phyloP scores from a whole-genome alignment of 2,888 invertebrate genomes.

The Dolichopus griseipennis region DNA sequence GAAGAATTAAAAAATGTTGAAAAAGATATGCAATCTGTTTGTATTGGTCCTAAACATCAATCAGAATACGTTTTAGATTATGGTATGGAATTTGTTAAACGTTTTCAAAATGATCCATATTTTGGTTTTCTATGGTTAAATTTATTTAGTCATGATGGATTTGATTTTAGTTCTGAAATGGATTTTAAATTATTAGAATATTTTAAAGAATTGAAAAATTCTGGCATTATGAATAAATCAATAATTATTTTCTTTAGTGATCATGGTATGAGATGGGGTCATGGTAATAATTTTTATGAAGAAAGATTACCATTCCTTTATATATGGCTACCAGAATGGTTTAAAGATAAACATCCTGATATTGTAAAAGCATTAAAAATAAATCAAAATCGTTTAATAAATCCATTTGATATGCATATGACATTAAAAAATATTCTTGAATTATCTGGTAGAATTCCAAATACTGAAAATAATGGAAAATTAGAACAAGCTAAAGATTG shows the following conservation, averaged over 20 bases:
- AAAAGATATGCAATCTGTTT: constrained; percentile 46
- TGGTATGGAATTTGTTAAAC: constrained; percentile 54
- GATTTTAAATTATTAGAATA: constrained; percentile 51
- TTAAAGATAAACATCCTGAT: constrained; percentile 46
- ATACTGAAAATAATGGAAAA: constrained; percentile 18
- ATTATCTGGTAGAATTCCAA: constrained; percentile 40
- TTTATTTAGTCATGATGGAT: constrained; percentile 58
- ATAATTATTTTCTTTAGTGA: constrained; percentile 64
- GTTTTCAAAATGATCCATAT: constrained; percentile 50
- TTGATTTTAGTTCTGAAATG: constrained; percentile 54
- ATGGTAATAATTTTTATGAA: constrained; percentile 62
- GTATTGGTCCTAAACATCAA: constrained; percentile 50
- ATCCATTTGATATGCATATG: constrained; percentile 63
- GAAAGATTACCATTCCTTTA: constrained; percentile 65
- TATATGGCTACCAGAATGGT: constrained; percentile 55
- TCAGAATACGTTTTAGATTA: constrained; percentile 57
- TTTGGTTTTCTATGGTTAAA: constrained; percentile 70
- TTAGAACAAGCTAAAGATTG: constrained; percentile 45
- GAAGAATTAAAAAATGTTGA: constrained; percentile 39
- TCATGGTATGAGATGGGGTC: constrained; percentile 65
- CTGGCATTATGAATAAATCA: constrained; percentile 51
- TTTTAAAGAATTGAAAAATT: constrained; percentile 47
- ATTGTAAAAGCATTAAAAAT: constrained; percentile 46
- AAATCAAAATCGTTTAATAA: constrained; percentile 56
- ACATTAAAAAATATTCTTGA: constrained; percentile 54